phyloP scores from a whole-genome alignment of 2,888 invertebrate species.

The Ormyrus labotus region DNA sequence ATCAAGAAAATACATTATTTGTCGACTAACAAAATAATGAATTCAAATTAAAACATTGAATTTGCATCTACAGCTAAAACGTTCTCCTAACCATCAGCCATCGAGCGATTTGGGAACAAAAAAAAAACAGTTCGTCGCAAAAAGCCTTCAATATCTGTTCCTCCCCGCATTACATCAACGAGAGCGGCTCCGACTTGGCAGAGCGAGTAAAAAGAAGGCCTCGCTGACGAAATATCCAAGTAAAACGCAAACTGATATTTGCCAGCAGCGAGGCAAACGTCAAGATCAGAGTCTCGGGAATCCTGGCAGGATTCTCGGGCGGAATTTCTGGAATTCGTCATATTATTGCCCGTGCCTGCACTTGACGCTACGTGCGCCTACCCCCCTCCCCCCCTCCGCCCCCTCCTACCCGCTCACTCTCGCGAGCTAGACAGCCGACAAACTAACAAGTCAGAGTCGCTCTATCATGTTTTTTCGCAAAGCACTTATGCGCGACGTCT shows the following conservation, averaged over 20 bases:
- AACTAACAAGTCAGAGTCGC: conserved; percentile 49
- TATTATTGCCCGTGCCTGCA: conserved; percentile 58
- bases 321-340: conserved; percentile 47
- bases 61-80: too few relatives aligned
- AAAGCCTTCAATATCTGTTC: too few relatives aligned
- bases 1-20: too few relatives aligned
- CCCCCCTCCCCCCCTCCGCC: conserved; percentile 59
- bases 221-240: neutral
- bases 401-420: conserved; percentile 58
- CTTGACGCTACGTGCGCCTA: conserved; percentile 62
- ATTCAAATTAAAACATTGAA: too few relatives aligned
- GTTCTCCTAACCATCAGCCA: too few relatives aligned
- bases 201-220: too few relatives aligned
- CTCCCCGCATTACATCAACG: too few relatives aligned
- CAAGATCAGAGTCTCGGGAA: conserved; percentile 30
- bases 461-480: neutral
- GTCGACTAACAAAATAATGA: too few relatives aligned
- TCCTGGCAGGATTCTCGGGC: neutral
- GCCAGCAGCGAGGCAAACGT: conserved; percentile 24
- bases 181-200: too few relatives aligned
- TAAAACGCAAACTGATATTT: conserved; percentile 40
- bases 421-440: conserved; percentile 53
- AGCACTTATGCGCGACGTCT: neutral
- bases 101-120: too few relatives aligned
- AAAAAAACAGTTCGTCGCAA: too few relatives aligned